phyloP scores from a whole-genome alignment of 1,140 invertebrate genomes.

The Archivesica marissinica region DNA sequence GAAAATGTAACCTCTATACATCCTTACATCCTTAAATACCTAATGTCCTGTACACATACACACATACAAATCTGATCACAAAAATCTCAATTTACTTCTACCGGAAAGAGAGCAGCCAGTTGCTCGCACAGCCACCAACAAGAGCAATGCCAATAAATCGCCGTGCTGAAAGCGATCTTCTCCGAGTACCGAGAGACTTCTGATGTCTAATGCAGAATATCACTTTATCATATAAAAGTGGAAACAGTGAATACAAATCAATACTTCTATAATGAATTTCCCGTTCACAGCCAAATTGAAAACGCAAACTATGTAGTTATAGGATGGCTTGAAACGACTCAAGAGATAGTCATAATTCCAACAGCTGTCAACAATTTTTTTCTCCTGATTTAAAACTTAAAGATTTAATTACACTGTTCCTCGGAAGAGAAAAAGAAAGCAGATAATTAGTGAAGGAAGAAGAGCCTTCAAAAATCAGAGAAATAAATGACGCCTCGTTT shows the following conservation, averaged over 20 bases:
- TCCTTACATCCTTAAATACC: too few relatives aligned
- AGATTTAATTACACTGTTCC: slow-evolving; percentile 18
- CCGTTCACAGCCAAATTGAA: slow-evolving; percentile 44
- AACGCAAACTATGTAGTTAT: slow-evolving; percentile 45
- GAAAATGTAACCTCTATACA: too few relatives aligned
- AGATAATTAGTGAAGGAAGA: too few relatives aligned
- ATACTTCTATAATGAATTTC: slow-evolving; percentile 50
- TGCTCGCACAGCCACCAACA: not conserved
- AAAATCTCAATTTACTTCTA: too few relatives aligned
- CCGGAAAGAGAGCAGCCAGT: not conserved
- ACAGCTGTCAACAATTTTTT: slow-evolving; percentile 26
- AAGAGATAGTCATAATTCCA: slow-evolving; percentile 29
- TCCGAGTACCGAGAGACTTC: not conserved
- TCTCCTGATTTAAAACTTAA: slow-evolving; percentile 14
- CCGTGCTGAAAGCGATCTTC: slow-evolving; percentile 9
- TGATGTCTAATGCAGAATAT: slow-evolving; percentile 27
- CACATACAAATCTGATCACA: too few relatives aligned
- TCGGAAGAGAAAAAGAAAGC: not conserved
- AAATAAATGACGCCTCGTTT: too few relatives aligned
- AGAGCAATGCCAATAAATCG: slow-evolving; percentile 17
- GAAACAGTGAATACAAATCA: slow-evolving; percentile 37
- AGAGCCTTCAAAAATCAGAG: not conserved
- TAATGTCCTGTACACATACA: too few relatives aligned
- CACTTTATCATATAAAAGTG: slow-evolving; percentile 36
- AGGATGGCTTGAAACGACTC: slow-evolving; percentile 26